Evolutionary conservation across 2,113 vertebrate genomes (phyloP).

Genomic region (Dicrurus megarhynchus): DNA sequence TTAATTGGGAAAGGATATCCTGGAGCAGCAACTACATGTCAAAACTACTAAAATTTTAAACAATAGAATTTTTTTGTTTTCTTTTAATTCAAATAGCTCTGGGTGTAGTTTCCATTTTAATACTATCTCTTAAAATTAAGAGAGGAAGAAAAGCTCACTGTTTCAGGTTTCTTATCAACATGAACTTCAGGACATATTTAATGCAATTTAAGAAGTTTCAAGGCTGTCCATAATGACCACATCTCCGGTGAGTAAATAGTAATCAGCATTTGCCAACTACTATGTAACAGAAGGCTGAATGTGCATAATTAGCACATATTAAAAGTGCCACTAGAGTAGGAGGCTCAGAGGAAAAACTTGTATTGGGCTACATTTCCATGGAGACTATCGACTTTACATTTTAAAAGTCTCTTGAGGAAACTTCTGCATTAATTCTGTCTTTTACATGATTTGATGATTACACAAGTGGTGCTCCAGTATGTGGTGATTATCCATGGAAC

Average conservation of each 20-base stretch:
- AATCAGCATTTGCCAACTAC: background rate
- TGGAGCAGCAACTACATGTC: background rate
- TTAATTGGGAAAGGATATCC: background rate
- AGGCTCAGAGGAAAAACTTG: background rate
- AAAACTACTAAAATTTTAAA: background rate
- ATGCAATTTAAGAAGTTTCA: background rate
- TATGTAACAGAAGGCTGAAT: background rate
- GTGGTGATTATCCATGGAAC: background rate
- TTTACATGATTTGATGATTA: slow-evolving; percentile 5
- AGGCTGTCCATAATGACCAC: background rate
- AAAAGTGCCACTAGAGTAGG: background rate
- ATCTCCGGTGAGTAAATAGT: background rate
- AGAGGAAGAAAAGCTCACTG: background rate
- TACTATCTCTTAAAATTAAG: background rate
- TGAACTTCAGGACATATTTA: background rate
- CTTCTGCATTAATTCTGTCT: background rate
- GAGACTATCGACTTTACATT: background rate
- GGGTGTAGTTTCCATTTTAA: slow-evolving; percentile 18
- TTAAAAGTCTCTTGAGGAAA: background rate
- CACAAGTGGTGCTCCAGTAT: background rate
- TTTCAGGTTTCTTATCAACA: background rate
- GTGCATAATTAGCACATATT: background rate
- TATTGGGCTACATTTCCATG: background rate
- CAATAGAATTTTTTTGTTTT: background rate
- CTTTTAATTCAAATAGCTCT: background rate